Evolutionary conservation across 1,140 invertebrate species (phyloP), one percentile per base, ranked within the genome.

Genomic region (Drosophila bifasciata): DNA sequence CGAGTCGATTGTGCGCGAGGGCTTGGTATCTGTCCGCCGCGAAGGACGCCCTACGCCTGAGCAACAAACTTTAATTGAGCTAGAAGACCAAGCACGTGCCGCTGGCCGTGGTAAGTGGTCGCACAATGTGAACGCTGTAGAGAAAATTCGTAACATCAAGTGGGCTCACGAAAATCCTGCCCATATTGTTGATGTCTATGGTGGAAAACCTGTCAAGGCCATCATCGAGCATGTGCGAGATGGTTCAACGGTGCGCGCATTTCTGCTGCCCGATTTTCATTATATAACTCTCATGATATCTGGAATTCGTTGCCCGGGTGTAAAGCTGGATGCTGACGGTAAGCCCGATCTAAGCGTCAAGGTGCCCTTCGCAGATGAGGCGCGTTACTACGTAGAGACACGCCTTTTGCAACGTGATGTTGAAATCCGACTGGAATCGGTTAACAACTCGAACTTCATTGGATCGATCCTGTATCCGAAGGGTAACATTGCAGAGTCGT

Each of bases 211-310:
- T 0, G 92, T 98, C 9, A 93, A 95, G 91, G 97, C 97, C 50
- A 94, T 99, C 23, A 96, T 99, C 86, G 98, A 99, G 92, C 96
- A 98, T 93, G 98, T 99, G 1, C 94, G 98, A 63, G 98, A 99
- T 93, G 98, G 98, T 2, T 99, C 98, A 16, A 99, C 98, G 1
- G 94, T 99, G 1, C 94, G 98, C 64, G 96, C 96, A 1, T 97
- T 99, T 75, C 92, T 99, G 1, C 90, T 98, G 28, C 98, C 98
- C 4, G 95, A 96, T 62, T 91, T 89, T 48, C 92, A 93, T 17
- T 98, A 95, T 91, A 95, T 99, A 39, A 99, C 97, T 1, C 89
- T 99, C 15, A 98, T 98, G 95, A 94, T 99, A 51, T 97, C 97
- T 44, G 99, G 99, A 53, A 97, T 99, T 63, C 94, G 96, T 88